Percentiles rank a stretch among this genome's conserved stretches.
phyloP scores from a whole-genome alignment of 2,888 invertebrate genomes.

The Embidobia sp. region DNA sequence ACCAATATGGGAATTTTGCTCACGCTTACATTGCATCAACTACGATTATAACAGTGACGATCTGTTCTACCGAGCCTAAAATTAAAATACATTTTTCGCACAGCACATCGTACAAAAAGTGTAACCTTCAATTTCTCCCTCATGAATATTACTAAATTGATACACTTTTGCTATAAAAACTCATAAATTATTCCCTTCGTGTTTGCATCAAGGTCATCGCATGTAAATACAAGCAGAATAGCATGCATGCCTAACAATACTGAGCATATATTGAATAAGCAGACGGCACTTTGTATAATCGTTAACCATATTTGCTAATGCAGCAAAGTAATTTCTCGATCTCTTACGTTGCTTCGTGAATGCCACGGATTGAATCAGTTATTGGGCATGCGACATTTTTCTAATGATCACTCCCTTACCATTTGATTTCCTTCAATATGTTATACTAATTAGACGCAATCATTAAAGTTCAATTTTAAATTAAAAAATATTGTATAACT shows the following conservation, averaged over 20 bases:
- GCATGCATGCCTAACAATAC: slow-evolving; percentile 52
- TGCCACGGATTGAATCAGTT: slow-evolving; percentile 31
- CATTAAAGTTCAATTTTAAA: too few species aligned
- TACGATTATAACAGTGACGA: not conserved
- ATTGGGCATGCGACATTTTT: slow-evolving; percentile 15
- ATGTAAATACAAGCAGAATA: slow-evolving; percentile 44
- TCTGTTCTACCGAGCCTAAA: not conserved
- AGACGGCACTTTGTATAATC: slow-evolving; percentile 59
- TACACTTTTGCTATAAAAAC: slow-evolving; percentile 39
- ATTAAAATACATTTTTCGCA: slow-evolving; percentile 20
- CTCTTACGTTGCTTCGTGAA: slow-evolving; percentile 8
- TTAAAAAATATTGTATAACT: too few species aligned
- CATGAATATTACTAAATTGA: slow-evolving; percentile 31
- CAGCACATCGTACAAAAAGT: slow-evolving; percentile 14
- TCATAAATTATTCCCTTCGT: slow-evolving; percentile 35
- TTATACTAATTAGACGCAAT: too few species aligned
- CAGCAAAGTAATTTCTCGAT: slow-evolving; percentile 31
- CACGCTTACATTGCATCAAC: slow-evolving; percentile 15
- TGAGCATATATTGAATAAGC: slow-evolving; percentile 51
- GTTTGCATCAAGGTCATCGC: slow-evolving; percentile 42
- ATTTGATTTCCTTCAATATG: too few species aligned
- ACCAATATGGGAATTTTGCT: slow-evolving; percentile 13
- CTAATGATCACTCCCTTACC: slow-evolving; percentile 1
- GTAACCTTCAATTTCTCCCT: slow-evolving; percentile 29
- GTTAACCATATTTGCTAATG: slow-evolving; percentile 52